A percentile compares a stretch with the other conserved stretches of the same genome.
Evolutionary conservation across 2,888 invertebrate genomes (phyloP).

Genomic region (Philereme transversata): DNA sequence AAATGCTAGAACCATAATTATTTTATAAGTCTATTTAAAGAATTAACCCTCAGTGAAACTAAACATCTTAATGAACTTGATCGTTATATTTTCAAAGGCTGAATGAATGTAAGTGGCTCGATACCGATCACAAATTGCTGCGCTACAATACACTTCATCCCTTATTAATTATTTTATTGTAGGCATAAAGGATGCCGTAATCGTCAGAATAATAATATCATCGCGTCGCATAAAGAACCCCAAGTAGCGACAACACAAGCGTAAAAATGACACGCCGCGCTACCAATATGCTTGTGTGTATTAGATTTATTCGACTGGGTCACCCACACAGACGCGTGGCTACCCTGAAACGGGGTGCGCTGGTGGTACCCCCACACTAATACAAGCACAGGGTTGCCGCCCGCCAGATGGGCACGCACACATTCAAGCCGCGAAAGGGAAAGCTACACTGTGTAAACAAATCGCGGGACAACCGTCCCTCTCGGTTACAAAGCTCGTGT

Average conservation of each 20-base stretch:
- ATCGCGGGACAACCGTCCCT: conserved; percentile 76
- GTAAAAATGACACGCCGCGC: conserved; percentile 81
- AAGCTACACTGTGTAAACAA: conserved; percentile 83
- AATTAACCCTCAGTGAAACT: conserved; percentile 46
- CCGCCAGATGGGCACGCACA: conserved; percentile 80
- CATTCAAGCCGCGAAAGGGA: conserved; percentile 72
- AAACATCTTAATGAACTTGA: conserved; percentile 67
- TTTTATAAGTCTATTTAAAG: conserved; percentile 3
- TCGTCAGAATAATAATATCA: conserved; percentile 84
- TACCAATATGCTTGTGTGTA: conserved; percentile 80
- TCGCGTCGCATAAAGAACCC: conserved; percentile 81
- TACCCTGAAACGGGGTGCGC: conserved; percentile 74
- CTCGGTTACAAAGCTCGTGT: conserved; percentile 73
- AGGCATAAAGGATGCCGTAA: conserved; percentile 83
- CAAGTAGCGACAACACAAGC: conserved; percentile 82
- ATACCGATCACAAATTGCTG: conserved; percentile 77
- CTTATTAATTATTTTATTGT: conserved; percentile 85
- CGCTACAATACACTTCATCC: conserved; percentile 80
- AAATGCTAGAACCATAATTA: background rate
- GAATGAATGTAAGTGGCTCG: conserved; percentile 71
- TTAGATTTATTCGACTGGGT: conserved; percentile 84
- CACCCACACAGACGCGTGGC: conserved; percentile 68
- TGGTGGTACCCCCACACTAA: conserved; percentile 70
- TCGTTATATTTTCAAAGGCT: conserved; percentile 68
- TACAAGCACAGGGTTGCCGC: conserved; percentile 62